Conservation (phyloP, 2,888 invertebrate genomes). For the Nemoura dubitans region DNA sequence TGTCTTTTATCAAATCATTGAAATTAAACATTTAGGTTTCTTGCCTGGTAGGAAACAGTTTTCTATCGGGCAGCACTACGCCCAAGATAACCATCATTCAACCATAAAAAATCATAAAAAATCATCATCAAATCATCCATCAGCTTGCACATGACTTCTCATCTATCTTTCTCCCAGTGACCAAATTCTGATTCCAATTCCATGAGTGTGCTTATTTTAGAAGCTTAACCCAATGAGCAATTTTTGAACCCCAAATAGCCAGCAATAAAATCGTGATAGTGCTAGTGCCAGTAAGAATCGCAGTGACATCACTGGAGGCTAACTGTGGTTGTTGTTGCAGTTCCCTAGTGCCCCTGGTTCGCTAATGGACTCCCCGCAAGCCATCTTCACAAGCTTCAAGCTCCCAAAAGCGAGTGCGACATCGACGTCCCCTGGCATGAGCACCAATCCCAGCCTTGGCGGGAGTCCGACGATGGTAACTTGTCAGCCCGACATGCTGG, state of each 20-base stretch:
- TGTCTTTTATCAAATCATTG: too few species aligned
- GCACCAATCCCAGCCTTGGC: constrained; percentile 43
- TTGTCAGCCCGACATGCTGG: constrained; percentile 48
- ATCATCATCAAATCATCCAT: too few species aligned
- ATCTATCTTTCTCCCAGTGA: too few species aligned
- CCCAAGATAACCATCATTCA: too few species aligned
- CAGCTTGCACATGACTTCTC: too few species aligned
- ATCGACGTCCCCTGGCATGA: too few species aligned
- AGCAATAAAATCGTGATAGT: background rate
- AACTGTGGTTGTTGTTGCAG: constrained; percentile 37
- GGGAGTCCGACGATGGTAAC: constrained; percentile 43
- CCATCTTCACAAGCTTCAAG: constrained; percentile 93
- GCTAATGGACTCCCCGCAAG: constrained; percentile 77
- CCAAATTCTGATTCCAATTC: too few species aligned
- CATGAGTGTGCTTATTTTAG: too few species aligned
- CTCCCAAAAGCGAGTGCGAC: constrained; percentile 72
- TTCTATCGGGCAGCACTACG: too few species aligned
- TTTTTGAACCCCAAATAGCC: background rate
- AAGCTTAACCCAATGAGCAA: background rate
- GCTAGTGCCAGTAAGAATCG: background rate
- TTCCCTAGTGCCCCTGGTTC: constrained; percentile 50
- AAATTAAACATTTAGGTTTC: too few species aligned
- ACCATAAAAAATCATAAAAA: too few species aligned
- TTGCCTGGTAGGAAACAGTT: too few species aligned
- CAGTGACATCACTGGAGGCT: background rate